A percentile compares a stretch with the other conserved stretches of the same genome.
Conservation (phyloP, 1,140 invertebrate species). For the Pteromalus puparum region DNA sequence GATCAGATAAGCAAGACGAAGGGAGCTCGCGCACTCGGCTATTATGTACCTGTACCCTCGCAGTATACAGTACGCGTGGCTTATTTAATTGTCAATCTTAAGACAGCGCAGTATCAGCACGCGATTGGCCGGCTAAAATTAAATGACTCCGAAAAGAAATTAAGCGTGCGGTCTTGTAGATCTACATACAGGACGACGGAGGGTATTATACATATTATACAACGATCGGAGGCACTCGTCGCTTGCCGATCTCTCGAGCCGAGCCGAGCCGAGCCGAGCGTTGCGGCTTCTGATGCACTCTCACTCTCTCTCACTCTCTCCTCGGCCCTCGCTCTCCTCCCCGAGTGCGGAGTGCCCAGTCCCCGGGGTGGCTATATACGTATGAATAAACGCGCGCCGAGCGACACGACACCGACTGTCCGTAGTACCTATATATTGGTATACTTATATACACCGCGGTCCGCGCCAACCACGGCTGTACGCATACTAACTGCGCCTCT, state of each 20-base stretch:
- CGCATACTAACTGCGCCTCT: background rate
- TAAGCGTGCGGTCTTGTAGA: too few species aligned
- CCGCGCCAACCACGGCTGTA: background rate
- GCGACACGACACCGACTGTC: background rate
- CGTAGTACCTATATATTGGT: too few species aligned
- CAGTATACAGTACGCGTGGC: background rate
- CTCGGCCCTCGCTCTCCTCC: too few species aligned
- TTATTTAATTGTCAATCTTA: background rate
- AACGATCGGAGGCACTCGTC: background rate
- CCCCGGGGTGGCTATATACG: background rate
- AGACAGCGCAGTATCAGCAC: background rate
- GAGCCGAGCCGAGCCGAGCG: too few species aligned
- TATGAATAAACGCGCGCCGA: background rate
- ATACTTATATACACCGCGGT: too few species aligned
- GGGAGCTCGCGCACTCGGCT: background rate
- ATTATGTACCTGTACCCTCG: background rate
- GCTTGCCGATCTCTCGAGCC: background rate
- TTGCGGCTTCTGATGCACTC: background rate
- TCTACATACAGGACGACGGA: background rate
- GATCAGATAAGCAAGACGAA: constrained; percentile 12
- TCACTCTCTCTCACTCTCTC: too few species aligned
- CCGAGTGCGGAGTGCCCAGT: too few species aligned
- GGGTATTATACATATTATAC: background rate
- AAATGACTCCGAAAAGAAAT: too few species aligned
- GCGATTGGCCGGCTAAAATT: too few species aligned